phyloP scores from a whole-genome alignment of 2,113 vertebrate species.

The Caracal caracal region DNA sequence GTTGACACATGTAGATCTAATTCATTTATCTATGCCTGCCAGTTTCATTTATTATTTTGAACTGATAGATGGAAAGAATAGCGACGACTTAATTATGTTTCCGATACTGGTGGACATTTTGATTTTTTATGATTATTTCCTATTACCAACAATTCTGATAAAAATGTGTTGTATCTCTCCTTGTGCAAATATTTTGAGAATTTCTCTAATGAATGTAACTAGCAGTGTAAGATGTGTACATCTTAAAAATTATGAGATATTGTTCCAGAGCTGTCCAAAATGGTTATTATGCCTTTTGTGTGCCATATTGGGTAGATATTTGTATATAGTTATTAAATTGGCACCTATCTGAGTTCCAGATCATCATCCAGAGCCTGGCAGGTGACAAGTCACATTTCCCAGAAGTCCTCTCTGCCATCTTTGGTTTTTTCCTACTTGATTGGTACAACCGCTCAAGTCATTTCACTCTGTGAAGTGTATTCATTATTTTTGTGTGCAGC shows the following conservation, averaged over 20 bases:
- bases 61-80: neutral
- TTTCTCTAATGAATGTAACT: neutral
- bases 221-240: neutral
- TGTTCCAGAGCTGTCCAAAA: neutral
- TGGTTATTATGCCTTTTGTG: neutral
- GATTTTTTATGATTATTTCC: neutral
- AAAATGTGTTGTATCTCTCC: neutral
- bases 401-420: neutral
- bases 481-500: neutral
- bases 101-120: neutral
- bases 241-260: neutral
- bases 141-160: conserved; percentile 1
- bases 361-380: neutral
- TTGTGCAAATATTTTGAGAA: neutral
- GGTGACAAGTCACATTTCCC: neutral
- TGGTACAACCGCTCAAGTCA: neutral
- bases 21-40: neutral
- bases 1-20: neutral
- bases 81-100: neutral
- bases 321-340: neutral
- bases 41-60: neutral
- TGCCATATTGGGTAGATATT: neutral
- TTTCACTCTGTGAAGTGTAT: neutral
- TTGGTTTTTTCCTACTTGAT: neutral
- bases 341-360: neutral